Evolutionary conservation across 2,113 vertebrate species (phyloP).

Genomic region (Vulpes lagopus): DNA sequence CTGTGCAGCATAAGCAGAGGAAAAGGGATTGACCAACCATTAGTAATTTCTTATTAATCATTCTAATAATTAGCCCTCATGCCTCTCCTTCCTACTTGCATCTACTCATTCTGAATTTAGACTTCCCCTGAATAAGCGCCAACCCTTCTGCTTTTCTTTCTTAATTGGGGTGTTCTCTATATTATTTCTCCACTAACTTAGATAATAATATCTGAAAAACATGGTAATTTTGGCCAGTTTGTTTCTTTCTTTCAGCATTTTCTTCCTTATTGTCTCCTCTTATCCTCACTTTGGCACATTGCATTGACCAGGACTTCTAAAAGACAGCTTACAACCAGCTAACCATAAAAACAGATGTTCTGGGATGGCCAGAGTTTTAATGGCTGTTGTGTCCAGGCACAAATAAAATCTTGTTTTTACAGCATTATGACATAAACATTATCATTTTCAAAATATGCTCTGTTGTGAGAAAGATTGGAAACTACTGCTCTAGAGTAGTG

Average conservation of each 20-base stretch:
- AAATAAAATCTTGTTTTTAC: background rate
- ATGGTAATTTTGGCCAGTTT: background rate
- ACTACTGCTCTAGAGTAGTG: background rate
- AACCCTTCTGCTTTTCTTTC: background rate
- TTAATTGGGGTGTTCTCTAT: background rate
- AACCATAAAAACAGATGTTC: background rate
- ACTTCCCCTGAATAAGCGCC: background rate
- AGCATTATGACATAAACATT: background rate
- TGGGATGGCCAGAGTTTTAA: background rate
- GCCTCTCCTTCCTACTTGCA: background rate
- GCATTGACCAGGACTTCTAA: background rate
- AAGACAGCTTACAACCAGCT: background rate
- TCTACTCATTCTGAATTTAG: background rate
- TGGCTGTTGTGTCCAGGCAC: background rate
- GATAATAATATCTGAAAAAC: background rate
- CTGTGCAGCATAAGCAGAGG: background rate
- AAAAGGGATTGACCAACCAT: background rate
- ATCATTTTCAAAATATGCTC: background rate
- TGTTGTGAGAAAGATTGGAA: conserved; percentile 14
- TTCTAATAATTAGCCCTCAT: background rate
- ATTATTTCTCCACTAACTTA: background rate
- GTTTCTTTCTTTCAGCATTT: background rate
- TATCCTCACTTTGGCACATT: background rate
- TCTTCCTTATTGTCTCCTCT: background rate
- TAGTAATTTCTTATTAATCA: background rate